Base-by-base conservation (phyloP, 2,888 invertebrate species). In the Apotomis capreana region DNA sequence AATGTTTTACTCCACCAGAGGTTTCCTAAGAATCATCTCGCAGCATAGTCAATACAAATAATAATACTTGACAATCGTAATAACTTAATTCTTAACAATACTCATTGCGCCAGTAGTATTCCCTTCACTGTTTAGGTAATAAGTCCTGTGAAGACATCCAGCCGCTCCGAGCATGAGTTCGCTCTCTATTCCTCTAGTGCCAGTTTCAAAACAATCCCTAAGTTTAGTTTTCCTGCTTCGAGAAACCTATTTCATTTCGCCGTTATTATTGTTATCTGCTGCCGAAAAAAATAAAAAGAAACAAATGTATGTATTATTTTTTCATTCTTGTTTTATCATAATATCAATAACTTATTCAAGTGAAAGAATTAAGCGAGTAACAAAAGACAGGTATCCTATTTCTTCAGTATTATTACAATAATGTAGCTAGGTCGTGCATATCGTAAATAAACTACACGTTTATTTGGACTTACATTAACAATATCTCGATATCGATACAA, bases 91-190 rank as follows among this genome's bases (percentile, higher is more conserved):
- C 8, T 54, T 57, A 67, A 71, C 67, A 57, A 57, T 59, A 69
- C 36, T 36, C 67, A 55, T 67, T 67, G 67, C 67, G 67, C 70
- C 70, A 67, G 65, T 71, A 71, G 70, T 71, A 70, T 70, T 65
- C 40, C 44, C 15, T 51, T 10, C 26, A 4, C 26, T 37, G 6
- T 2, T 69, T 10, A 36, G n/a, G 12, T 40, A 5, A 59, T 44
- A n/a, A 5, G 40, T 40, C 4, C 55, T 15, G 15, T 55, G 9
- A 6, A 36, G 3, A 6, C 3, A 26, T 37, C 12, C 5, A 40
- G 44, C 44, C 44, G 44, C 44, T 44, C 26, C 2, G 26, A 26
- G 1, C 26, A 26, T 26, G 26, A 26, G 26, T 26, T 26, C 26
- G 2, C 26, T 2, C 26, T 2, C 26, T 44, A 8, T 6, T 40